These are phyloP conservation scores for Pterocles orientalis DNA, from an alignment of 2,113 vertebrate species.

Conservation along the genomic window DNA sequence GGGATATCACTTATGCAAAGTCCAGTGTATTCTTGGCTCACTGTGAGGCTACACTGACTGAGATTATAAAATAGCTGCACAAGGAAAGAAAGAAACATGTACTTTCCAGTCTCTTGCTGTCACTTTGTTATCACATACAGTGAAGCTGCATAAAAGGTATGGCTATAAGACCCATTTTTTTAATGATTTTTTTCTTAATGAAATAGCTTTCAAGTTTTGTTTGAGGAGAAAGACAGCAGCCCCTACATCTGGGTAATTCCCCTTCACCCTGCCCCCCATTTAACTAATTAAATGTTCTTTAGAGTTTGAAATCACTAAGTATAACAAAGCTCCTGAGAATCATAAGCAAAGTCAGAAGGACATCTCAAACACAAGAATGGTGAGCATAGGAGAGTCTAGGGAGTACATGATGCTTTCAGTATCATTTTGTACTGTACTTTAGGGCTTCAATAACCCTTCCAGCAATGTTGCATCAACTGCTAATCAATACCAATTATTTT, in stretches of 20 bases:
- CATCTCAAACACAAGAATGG: constrained; percentile 59
- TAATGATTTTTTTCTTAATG: constrained; percentile 18
- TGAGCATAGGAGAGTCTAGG: constrained; percentile 45
- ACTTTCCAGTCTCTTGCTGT: background rate
- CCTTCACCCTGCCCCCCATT: constrained; percentile 44
- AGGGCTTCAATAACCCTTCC: constrained; percentile 71
- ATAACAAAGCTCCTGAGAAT: constrained; percentile 67
- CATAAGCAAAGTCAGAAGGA: constrained; percentile 67
- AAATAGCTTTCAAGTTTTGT: constrained; percentile 22
- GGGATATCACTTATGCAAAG: background rate
- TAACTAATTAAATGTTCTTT: constrained; percentile 67
- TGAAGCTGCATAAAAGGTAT: background rate
- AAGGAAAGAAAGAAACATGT: background rate
- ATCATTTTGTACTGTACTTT: constrained; percentile 67
- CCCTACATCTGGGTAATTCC: constrained; percentile 24
- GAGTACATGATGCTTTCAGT: constrained; percentile 61
- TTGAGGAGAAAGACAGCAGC: background rate
- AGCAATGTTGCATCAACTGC: constrained; percentile 63
- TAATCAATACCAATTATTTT: constrained; percentile 82
- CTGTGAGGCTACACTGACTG: background rate
- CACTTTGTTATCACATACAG: background rate
- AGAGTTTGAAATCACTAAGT: constrained; percentile 61
- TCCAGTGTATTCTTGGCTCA: background rate
- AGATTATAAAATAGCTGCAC: background rate
- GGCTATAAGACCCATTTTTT: background rate